Conservation (phyloP, 2,888 invertebrate species). For the Agrotis ipsilon region DNA sequence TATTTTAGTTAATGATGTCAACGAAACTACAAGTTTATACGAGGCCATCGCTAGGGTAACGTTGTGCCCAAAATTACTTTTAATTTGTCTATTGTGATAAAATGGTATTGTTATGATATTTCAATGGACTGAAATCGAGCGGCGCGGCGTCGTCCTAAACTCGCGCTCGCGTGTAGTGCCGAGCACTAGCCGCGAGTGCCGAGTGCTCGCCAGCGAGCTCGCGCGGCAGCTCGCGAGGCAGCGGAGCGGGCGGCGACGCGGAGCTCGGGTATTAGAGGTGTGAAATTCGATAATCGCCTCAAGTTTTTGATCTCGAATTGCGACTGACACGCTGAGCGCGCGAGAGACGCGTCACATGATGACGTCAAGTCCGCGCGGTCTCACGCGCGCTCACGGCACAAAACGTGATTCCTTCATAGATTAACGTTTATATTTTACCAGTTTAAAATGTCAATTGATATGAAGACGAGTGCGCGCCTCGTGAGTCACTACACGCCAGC, state of each 20-base stretch:
- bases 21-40: constrained; percentile 65
- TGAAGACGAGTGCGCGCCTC: constrained; percentile 71
- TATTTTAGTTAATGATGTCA: constrained; percentile 57
- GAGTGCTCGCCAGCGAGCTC: too few relatives aligned
- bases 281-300: constrained; percentile 68
- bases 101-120: constrained; percentile 70
- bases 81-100: constrained; percentile 76
- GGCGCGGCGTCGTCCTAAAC: constrained; percentile 34
- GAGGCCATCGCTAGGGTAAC: constrained; percentile 74
- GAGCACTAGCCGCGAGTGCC: background rate
- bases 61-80: constrained; percentile 69
- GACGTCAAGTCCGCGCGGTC: constrained; percentile 18
- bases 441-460: constrained; percentile 84
- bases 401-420: constrained; percentile 84
- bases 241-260: constrained; percentile 33
- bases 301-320: constrained; percentile 85
- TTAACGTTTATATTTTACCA: constrained; percentile 85
- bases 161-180: background rate
- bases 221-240: background rate
- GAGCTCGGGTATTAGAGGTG: constrained; percentile 65
- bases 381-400: constrained; percentile 51
- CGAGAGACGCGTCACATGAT: constrained; percentile 22
- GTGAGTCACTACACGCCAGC: constrained; percentile 6
- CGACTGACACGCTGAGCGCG: constrained; percentile 69
- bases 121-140: constrained; percentile 64